Percentiles rank a stretch among this genome's conserved stretches.
phyloP scores from a whole-genome alignment of 2,888 invertebrate species.

The Nudaria mundana region DNA sequence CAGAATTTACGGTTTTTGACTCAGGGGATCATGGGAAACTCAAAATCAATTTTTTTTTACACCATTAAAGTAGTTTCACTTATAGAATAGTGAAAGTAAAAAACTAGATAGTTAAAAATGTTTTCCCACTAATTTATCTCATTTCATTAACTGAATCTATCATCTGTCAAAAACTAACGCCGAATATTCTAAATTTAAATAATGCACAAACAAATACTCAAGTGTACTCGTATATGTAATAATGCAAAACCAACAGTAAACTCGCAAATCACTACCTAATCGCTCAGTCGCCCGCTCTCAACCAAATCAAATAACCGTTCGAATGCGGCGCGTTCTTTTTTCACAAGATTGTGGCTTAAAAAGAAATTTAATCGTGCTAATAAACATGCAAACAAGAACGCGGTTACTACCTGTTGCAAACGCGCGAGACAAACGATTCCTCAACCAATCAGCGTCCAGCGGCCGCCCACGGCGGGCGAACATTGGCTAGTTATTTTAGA shows the following conservation, averaged over 20 bases:
- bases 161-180: too few relatives aligned
- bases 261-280: conserved; percentile 33
- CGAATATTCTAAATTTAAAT: too few relatives aligned
- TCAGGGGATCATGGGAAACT: too few relatives aligned
- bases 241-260: conserved; percentile 37
- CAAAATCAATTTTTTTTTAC: too few relatives aligned
- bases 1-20: too few relatives aligned
- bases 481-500: conserved; percentile 56
- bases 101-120: too few relatives aligned
- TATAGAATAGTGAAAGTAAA: too few relatives aligned
- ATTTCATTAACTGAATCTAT: too few relatives aligned
- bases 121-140: too few relatives aligned
- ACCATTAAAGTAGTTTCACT: too few relatives aligned
- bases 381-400: conserved; percentile 79
- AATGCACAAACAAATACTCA: too few relatives aligned
- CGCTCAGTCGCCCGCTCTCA: conserved; percentile 18
- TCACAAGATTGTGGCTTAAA: conserved; percentile 65
- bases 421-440: conserved; percentile 65
- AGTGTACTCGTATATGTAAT: too few relatives aligned
- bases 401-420: conserved; percentile 80
- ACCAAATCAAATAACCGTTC: conserved; percentile 55
- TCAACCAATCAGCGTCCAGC: conserved; percentile 67
- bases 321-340: conserved; percentile 57
- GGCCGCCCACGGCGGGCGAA: conserved; percentile 68
- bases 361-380: conserved; percentile 78